These are phyloP conservation scores for Cephonodes hylas DNA, from an alignment of 2,888 invertebrate genomes.

Conservation along the genomic window DNA sequence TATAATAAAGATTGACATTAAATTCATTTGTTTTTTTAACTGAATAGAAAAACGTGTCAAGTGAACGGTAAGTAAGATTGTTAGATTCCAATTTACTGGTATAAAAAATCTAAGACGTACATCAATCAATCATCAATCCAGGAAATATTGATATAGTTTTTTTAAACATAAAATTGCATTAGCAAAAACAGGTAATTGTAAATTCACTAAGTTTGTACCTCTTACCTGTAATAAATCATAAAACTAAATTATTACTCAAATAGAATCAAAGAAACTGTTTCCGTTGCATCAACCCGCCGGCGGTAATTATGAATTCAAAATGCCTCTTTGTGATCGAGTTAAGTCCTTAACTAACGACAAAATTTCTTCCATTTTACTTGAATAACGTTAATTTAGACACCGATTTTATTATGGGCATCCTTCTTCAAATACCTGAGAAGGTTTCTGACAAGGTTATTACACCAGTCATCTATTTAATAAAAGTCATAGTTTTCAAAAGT, in stretches of 20 bases:
- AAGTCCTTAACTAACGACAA: conserved; percentile 53
- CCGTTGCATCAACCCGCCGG: conserved; percentile 63
- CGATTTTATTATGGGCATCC: not conserved
- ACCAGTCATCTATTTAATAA: too few species aligned
- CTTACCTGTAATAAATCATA: not conserved
- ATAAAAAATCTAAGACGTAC: too few species aligned
- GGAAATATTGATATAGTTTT: too few species aligned
- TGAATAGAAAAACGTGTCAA: too few species aligned
- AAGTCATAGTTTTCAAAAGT: not conserved
- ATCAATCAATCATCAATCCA: too few species aligned
- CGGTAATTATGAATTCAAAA: conserved; percentile 74
- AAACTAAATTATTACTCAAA: conserved; percentile 18
- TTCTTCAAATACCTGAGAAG: not conserved
- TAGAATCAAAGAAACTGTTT: conserved; percentile 47
- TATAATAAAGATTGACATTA: too few species aligned
- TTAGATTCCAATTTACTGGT: too few species aligned
- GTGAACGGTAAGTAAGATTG: too few species aligned
- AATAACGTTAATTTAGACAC: not conserved
- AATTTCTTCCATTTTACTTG: conserved; percentile 29
- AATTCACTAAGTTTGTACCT: not conserved
- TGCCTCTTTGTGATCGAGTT: conserved; percentile 64
- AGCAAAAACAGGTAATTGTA: not conserved
- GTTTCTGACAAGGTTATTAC: not conserved
- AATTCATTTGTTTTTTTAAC: too few species aligned
- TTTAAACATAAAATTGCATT: too few species aligned